Evolutionary conservation across 1,140 invertebrate species (phyloP).

Genomic region (Monomorium pharaonis): DNA sequence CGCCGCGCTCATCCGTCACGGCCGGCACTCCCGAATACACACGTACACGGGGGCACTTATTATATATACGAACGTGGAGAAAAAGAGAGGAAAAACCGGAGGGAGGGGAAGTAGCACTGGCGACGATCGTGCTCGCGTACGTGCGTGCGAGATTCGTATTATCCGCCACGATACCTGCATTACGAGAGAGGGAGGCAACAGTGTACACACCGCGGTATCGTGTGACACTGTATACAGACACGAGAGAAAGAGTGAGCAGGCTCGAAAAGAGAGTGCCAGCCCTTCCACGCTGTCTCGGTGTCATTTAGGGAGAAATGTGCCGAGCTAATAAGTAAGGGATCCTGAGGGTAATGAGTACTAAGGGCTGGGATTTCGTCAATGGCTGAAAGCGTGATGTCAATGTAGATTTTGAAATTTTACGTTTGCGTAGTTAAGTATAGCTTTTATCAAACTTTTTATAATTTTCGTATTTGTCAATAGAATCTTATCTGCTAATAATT

Average conservation of each 20-base stretch:
- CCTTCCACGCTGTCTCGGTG: slow-evolving; percentile 9
- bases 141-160: slow-evolving; percentile 59
- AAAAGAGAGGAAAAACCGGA: slow-evolving; percentile 11
- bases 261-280: slow-evolving; percentile 15
- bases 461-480: background rate
- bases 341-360: background rate
- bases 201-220: slow-evolving; percentile 13
- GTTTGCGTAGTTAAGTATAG: background rate
- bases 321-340: slow-evolving; percentile 31
- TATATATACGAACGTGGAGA: background rate
- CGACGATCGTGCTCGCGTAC: slow-evolving; percentile 29
- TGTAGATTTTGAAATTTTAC: slow-evolving; percentile 1
- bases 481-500: background rate
- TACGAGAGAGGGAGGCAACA: slow-evolving; percentile 8
- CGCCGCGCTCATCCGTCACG: slow-evolving; percentile 68
- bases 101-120: background rate
- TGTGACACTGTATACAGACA: slow-evolving; percentile 8
- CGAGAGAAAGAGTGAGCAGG: background rate
- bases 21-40: slow-evolving; percentile 57
- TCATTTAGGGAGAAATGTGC: slow-evolving; percentile 18
- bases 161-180: slow-evolving; percentile 29
- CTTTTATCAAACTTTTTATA: background rate
- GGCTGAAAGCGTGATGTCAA: background rate
- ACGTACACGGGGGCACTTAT: background rate
- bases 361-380: background rate